These are phyloP conservation scores for Nymphalis io DNA, from an alignment of 1,140 invertebrate species.

Conservation along the genomic window DNA sequence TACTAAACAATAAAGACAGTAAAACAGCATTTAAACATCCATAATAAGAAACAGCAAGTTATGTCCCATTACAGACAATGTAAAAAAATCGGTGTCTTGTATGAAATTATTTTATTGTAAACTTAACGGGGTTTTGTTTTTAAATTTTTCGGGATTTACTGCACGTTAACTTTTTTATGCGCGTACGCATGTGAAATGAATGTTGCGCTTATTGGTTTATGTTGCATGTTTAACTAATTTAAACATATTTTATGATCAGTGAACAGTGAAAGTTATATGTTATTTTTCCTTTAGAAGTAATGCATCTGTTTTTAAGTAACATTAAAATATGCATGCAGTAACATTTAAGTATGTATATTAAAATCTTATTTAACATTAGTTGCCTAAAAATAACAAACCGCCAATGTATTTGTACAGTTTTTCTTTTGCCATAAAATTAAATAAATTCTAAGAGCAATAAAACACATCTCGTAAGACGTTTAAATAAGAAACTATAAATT, in stretches of 20 bases:
- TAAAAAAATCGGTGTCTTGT: slow-evolving; percentile 26
- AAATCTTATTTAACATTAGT: too few relatives aligned
- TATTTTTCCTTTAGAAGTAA: neutral
- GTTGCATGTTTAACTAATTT: slow-evolving; percentile 16
- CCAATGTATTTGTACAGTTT: too few relatives aligned
- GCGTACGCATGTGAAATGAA: slow-evolving; percentile 6
- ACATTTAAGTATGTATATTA: too few relatives aligned
- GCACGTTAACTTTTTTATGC: slow-evolving; percentile 30
- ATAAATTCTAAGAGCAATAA: slow-evolving; percentile 12
- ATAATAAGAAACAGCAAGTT: slow-evolving; percentile 43
- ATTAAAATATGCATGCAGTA: neutral
- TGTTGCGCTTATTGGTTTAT: slow-evolving; percentile 12
- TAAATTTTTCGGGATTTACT: slow-evolving; percentile 18
- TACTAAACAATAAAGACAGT: slow-evolving; percentile 41
- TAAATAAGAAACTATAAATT: slow-evolving; percentile 13
- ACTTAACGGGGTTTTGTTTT: slow-evolving; percentile 35
- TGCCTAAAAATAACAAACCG: too few relatives aligned
- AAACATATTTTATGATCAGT: slow-evolving; percentile 12
- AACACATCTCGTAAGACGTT: slow-evolving; percentile 4
- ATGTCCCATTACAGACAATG: slow-evolving; percentile 40
- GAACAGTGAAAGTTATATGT: neutral
- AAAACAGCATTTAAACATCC: slow-evolving; percentile 42
- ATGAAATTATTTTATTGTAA: slow-evolving; percentile 32
- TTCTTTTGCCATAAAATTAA: neutral
- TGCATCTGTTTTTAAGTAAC: neutral